These are phyloP conservation scores for Paraplagusia blochii DNA, from an alignment of 2,113 vertebrate genomes.

Conservation along the genomic window DNA sequence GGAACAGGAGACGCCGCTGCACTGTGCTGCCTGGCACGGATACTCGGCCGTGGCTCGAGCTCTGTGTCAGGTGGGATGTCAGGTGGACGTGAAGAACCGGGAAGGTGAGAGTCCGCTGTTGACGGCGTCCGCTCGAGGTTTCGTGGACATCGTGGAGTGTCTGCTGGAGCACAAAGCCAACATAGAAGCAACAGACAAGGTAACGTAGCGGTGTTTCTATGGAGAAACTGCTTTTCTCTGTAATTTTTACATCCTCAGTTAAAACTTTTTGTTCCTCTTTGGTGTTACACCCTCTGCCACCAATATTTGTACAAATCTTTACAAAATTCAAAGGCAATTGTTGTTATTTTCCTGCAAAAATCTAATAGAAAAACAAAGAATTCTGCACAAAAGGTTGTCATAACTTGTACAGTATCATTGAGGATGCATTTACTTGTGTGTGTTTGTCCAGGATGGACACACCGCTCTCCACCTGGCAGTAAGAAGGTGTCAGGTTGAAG, in stretches of 20 bases:
- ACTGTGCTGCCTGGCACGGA: constrained; percentile 96
- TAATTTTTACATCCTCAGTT: too few species aligned
- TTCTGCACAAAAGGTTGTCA: too few species aligned
- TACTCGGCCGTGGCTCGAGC: constrained; percentile 87
- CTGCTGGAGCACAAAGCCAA: constrained; percentile 85
- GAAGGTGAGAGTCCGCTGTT: constrained; percentile 92
- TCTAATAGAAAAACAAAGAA: too few species aligned
- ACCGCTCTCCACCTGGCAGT: constrained; percentile 93
- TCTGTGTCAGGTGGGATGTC: constrained; percentile 85
- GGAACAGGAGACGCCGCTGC: constrained; percentile 95
- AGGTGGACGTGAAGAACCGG: constrained; percentile 86
- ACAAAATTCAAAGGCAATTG: too few species aligned
- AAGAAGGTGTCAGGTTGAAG: constrained; percentile 91
- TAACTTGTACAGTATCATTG: too few species aligned
- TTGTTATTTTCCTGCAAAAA: too few species aligned
- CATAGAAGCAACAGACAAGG: constrained; percentile 89
- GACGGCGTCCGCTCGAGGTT: constrained; percentile 91
- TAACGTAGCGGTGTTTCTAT: constrained; percentile 32
- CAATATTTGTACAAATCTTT: too few species aligned
- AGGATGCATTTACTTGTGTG: too few species aligned
- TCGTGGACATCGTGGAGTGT: constrained; percentile 93
- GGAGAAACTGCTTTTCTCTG: too few species aligned
- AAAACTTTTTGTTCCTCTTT: too few species aligned
- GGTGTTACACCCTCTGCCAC: too few species aligned
- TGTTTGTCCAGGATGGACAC: constrained; percentile 85